Conservation (phyloP, 2,113 vertebrate species). For the Procavia capensis region DNA sequence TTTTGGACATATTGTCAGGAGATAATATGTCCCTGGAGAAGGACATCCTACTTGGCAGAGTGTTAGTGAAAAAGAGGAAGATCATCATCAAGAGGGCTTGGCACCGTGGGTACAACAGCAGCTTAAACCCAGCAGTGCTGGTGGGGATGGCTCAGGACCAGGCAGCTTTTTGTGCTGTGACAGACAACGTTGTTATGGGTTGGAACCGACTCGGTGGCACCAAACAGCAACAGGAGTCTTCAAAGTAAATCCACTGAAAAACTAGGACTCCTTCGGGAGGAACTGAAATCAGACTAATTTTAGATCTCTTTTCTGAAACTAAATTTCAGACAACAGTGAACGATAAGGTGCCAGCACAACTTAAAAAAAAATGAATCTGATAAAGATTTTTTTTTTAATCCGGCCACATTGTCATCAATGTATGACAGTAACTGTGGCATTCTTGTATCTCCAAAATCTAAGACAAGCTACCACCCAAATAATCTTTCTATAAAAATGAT, state of each 20-base stretch:
- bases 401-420: not conserved
- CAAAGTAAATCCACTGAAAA: not conserved
- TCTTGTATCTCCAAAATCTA: not conserved
- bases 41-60: no score
- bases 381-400: not conserved
- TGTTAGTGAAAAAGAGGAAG: no score
- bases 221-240: not conserved
- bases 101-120: no score
- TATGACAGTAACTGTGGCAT: not conserved
- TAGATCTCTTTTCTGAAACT: conserved; percentile 42
- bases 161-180: no score
- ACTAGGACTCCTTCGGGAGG: not conserved
- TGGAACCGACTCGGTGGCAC: no score
- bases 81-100: no score
- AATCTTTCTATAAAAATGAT: not conserved
- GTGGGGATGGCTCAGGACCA: no score
- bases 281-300: conserved; percentile 5
- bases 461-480: not conserved
- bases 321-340: not conserved
- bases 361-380: not conserved
- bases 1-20: no score
- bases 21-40: no score
- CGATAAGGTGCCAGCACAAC: not conserved
- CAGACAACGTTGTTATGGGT: no score
- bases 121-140: no score